Evolutionary conservation across 2,113 vertebrate genomes (phyloP), one percentile per base, ranked within the genome.

Genomic region (Vireo altiloquus): DNA sequence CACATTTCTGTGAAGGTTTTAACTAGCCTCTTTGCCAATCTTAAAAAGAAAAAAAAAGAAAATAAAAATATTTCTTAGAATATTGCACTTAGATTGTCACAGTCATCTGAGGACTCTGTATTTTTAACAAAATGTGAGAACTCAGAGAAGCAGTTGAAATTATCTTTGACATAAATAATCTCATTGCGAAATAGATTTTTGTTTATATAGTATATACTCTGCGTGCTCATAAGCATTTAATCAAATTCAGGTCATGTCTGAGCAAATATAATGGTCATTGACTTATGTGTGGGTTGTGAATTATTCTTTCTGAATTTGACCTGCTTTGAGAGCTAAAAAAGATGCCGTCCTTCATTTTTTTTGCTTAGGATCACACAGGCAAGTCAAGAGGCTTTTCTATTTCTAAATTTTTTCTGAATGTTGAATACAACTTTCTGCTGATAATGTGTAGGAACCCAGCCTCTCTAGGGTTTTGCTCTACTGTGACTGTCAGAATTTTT

Each of bases 231-330:
- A 94, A 75, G 27, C 49, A 71, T 94, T 97, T 87, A 89, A 84
- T 94, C 91, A 89, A 92, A 94, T 94, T 94, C 92, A 72, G 37
- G 57, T 77, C 60, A 96, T 84, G 72, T 91, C 83, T 75, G 49
- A 95, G 74, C 82, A 94, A 97, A 87, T 57, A 72, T 89, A 94
- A 93, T 84, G 57, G 64, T 44, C 49, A 66, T 93, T 87, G 87
- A 86, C 63, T 94, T 94, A 66, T 15, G 37, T 82, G 60, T 66
- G 61, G 28, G 27, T 91, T 91, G 89, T 71, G 77, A 92, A 83
- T 89, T 78, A 70, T 75, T 64, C 69, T 81, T 92, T 81, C 69
- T 66, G 53, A 90, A 89, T 92, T 13, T 90, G 88, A 92, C 68
- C 59, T 79, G 39, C 66, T 82, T 82, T 80, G 46, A 69, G 27